Conservation (phyloP, 1,140 invertebrate species). For the Achatina immaculata region DNA sequence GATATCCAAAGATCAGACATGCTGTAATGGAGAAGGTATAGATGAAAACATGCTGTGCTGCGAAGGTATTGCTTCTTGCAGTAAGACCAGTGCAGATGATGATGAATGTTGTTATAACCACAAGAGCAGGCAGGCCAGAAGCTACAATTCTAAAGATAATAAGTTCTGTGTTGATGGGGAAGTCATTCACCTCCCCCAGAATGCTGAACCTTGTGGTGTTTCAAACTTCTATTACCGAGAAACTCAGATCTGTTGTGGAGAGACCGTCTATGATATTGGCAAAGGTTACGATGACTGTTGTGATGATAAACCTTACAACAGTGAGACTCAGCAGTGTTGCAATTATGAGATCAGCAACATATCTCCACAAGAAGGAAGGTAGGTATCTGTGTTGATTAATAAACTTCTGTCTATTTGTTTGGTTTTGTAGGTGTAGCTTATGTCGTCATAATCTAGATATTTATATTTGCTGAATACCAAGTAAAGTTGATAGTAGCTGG, state of each 20-base stretch:
- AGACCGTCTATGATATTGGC: not conserved
- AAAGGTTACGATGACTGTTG: not conserved
- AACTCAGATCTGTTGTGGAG: slow-evolving; percentile 5
- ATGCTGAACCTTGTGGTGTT: not conserved
- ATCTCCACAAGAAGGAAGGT: slow-evolving; percentile 8
- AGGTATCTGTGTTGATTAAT: not conserved
- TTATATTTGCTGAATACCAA: not conserved
- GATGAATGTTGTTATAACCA: slow-evolving; percentile 4
- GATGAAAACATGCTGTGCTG: not conserved
- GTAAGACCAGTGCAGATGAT: slow-evolving; percentile 4
- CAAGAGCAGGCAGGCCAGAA: not conserved
- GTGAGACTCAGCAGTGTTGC: not conserved
- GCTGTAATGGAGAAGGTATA: not conserved
- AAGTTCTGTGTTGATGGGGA: not conserved
- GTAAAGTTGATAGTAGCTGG: not conserved
- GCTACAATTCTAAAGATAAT: not conserved
- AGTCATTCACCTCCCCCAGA: not conserved
- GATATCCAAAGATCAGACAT: not conserved
- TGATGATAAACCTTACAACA: not conserved
- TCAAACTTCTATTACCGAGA: not conserved
- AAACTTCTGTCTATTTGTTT: not conserved
- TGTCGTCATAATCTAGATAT: not conserved
- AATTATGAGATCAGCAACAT: slow-evolving; percentile 1
- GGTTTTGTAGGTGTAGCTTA: too few relatives aligned
- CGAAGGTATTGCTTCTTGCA: not conserved